Evolutionary conservation across 1,140 invertebrate species (phyloP).

Genomic region (Antheraea pernyi): DNA sequence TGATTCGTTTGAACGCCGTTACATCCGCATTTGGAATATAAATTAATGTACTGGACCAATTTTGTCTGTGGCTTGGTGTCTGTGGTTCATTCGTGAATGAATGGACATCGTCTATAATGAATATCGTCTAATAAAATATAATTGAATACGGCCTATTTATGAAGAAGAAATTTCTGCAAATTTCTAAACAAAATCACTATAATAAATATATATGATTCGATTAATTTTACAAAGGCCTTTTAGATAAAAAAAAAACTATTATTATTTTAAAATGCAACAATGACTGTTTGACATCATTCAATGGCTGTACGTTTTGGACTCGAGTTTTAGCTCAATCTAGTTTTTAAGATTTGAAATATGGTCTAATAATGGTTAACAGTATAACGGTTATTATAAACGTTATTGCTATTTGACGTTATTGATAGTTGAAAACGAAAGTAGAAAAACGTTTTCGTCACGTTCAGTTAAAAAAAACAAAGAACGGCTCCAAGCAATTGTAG

Average conservation of each 20-base stretch:
- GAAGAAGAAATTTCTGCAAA: neutral
- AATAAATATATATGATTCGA: too few relatives aligned
- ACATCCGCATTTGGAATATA: neutral
- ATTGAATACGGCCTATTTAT: neutral
- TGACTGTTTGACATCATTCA: constrained; percentile 19
- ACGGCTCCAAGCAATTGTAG: constrained; percentile 11
- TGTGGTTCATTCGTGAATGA: too few relatives aligned
- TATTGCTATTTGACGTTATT: constrained; percentile 1
- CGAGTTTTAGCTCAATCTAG: constrained; percentile 56
- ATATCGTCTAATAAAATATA: neutral
- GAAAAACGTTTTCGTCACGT: constrained; percentile 18
- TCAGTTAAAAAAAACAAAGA: neutral
- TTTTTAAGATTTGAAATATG: constrained; percentile 27
- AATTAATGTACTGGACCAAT: neutral
- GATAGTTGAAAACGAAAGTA: constrained; percentile 15
- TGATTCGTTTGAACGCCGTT: neutral
- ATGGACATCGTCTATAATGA: too few relatives aligned
- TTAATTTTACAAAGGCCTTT: too few relatives aligned
- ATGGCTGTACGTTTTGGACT: constrained; percentile 34
- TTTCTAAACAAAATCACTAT: too few relatives aligned
- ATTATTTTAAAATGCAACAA: neutral
- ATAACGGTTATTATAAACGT: neutral
- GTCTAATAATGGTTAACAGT: constrained; percentile 1
- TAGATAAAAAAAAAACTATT: too few relatives aligned
- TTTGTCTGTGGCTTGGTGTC: neutral